Evolutionary conservation across 2,113 vertebrate genomes (phyloP).

Genomic region (Paratilapia polleni): DNA sequence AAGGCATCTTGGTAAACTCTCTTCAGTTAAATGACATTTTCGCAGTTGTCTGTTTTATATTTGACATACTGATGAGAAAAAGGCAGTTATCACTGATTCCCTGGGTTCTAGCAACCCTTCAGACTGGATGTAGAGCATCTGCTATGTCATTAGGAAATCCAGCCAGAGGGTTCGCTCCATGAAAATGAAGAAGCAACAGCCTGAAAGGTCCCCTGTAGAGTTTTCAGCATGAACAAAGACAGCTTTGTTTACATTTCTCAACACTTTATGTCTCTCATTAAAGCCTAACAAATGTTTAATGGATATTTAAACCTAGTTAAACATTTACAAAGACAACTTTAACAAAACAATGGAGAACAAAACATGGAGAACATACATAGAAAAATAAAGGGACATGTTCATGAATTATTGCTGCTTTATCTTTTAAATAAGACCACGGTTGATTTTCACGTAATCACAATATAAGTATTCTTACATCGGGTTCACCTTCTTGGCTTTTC

Average conservation of each 20-base stretch:
- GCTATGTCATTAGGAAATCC: conserved; percentile 56
- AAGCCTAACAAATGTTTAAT: conserved; percentile 21
- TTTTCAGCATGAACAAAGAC: conserved; percentile 26
- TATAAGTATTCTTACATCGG: not conserved
- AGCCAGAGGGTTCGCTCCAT: conserved; percentile 44
- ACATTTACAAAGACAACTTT: conserved; percentile 7
- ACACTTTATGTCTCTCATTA: not conserved
- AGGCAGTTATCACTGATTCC: conserved; percentile 22
- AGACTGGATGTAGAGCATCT: conserved; percentile 53
- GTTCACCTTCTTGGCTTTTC: conserved; percentile 23
- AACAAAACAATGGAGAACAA: too few species aligned
- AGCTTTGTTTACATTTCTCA: conserved; percentile 17
- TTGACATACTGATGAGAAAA: conserved; percentile 34
- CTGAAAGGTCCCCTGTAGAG: conserved; percentile 24
- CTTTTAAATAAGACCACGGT: not conserved
- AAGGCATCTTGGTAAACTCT: conserved; percentile 11
- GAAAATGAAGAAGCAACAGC: conserved; percentile 30
- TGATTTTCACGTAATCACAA: not conserved
- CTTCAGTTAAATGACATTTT: not conserved
- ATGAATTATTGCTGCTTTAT: not conserved
- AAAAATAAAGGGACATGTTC: not conserved
- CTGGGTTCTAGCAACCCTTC: conserved; percentile 21
- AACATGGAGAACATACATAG: not conserved
- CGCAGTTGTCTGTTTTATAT: conserved; percentile 19
- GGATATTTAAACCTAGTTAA: conserved; percentile 17